A percentile compares a stretch with the other conserved stretches of the same genome.
Evolutionary conservation across 2,888 invertebrate genomes (phyloP).

Genomic region (Incurvaria masculella): DNA sequence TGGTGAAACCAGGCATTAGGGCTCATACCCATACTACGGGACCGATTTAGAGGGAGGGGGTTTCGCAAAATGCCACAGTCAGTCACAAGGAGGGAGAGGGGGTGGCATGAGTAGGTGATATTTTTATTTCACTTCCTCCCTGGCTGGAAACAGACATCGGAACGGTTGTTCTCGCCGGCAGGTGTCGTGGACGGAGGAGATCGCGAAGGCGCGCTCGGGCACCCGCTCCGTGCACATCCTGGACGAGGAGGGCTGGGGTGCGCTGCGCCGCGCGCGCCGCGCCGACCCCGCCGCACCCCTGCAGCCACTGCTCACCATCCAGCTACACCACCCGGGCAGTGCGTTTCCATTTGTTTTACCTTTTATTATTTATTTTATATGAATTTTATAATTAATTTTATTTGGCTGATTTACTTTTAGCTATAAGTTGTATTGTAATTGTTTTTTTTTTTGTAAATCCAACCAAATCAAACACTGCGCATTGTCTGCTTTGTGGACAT

Average conservation of each 20-base stretch:
- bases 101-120: too few species aligned
- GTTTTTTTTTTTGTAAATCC: too few species aligned
- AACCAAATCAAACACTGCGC: too few species aligned
- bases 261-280: constrained; percentile 77
- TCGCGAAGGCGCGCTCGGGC: constrained; percentile 77
- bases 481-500: too few species aligned
- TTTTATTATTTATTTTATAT: constrained; percentile 3
- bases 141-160: too few species aligned
- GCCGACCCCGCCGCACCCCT: constrained; percentile 65
- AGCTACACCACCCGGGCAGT: constrained; percentile 56
- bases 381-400: not conserved
- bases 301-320: constrained; percentile 68
- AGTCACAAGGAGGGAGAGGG: too few species aligned
- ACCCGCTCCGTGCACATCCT: constrained; percentile 76
- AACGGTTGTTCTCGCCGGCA: constrained; percentile 29
- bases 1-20: too few species aligned
- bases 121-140: too few species aligned
- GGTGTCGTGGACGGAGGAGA: constrained; percentile 94
- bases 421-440: not conserved
- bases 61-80: too few species aligned
- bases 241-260: constrained; percentile 91
- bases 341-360: constrained; percentile 22
- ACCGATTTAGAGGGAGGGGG: too few species aligned
- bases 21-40: too few species aligned
- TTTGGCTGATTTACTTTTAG: too few species aligned